phyloP scores from a whole-genome alignment of 2,797 vertebrate species.

The Muscicapa striata region DNA sequence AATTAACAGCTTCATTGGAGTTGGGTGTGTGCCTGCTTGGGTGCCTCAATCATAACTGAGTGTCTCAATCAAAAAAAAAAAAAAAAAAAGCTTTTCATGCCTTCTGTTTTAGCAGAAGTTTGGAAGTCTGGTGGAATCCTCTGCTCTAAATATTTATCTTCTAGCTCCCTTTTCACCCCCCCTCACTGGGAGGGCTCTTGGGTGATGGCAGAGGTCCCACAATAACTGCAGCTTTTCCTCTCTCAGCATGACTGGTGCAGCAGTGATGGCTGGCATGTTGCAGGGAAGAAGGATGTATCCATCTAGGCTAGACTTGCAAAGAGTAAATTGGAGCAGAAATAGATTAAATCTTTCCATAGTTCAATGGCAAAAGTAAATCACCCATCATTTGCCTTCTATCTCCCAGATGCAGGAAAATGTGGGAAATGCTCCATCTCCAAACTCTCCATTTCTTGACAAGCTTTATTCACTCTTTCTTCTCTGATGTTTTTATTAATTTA shows the following conservation, averaged over 20 bases:
- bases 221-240: slow-evolving; percentile 24
- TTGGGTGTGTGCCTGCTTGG: background rate
- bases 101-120: slow-evolving; percentile 7
- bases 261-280: slow-evolving; percentile 18
- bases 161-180: background rate
- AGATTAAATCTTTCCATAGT: slow-evolving; percentile 56
- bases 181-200: background rate
- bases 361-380: slow-evolving; percentile 43
- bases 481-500: slow-evolving; percentile 39
- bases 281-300: slow-evolving; percentile 34
- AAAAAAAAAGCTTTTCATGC: background rate
- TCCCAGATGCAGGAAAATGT: slow-evolving; percentile 23
- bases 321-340: slow-evolving; percentile 54
- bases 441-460: slow-evolving; percentile 33
- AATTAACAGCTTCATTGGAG: background rate
- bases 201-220: slow-evolving; percentile 40
- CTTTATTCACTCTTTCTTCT: slow-evolving; percentile 32
- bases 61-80: background rate
- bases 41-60: background rate
- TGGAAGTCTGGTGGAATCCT: background rate
- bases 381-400: slow-evolving; percentile 53
- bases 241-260: background rate
- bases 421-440: slow-evolving; percentile 35
- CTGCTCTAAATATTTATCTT: slow-evolving; percentile 44
- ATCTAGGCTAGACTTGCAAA: slow-evolving; percentile 29